Evolutionary conservation across 2,797 vertebrate genomes (phyloP).

Genomic region (Acanthurus leucopareius): DNA sequence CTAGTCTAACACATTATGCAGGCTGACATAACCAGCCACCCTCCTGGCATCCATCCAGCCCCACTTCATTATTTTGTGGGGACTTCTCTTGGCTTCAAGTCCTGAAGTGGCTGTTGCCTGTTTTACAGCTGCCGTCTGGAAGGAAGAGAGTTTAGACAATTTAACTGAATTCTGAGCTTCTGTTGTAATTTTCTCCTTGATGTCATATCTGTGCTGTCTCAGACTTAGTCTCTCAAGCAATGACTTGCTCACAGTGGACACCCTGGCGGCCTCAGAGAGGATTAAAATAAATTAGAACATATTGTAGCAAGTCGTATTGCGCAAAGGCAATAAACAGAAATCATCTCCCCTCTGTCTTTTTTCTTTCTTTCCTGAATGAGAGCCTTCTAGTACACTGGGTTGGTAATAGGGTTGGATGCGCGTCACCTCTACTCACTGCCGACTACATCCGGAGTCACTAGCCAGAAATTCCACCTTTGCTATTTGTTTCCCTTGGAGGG

Average conservation of each 20-base stretch:
- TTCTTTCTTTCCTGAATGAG: constrained; percentile 49
- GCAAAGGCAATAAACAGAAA: constrained; percentile 30
- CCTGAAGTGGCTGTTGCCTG: constrained; percentile 54
- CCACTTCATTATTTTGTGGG: constrained; percentile 72
- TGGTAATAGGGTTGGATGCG: constrained; percentile 80
- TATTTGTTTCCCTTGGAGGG: constrained; percentile 92
- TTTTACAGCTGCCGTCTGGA: constrained; percentile 52
- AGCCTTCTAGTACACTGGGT: constrained; percentile 51
- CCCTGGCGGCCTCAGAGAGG: constrained; percentile 35
- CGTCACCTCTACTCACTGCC: constrained; percentile 83
- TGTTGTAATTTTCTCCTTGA: constrained; percentile 64
- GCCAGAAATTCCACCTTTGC: constrained; percentile 94
- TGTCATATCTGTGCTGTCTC: constrained; percentile 54
- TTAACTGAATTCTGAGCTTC: constrained; percentile 52
- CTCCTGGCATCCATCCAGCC: constrained; percentile 69
- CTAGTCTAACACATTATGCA: constrained; percentile 65
- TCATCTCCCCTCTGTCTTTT: constrained; percentile 15
- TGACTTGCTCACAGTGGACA: constrained; percentile 39
- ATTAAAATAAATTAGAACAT: constrained; percentile 34
- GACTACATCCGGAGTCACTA: constrained; percentile 90
- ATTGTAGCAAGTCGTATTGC: not conserved
- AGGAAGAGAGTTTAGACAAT: constrained; percentile 31
- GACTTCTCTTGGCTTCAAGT: constrained; percentile 64
- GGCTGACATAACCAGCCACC: constrained; percentile 75
- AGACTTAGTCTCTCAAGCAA: constrained; percentile 56